phyloP scores from a whole-genome alignment of 2,888 invertebrate species.

The Congeria kusceri region DNA sequence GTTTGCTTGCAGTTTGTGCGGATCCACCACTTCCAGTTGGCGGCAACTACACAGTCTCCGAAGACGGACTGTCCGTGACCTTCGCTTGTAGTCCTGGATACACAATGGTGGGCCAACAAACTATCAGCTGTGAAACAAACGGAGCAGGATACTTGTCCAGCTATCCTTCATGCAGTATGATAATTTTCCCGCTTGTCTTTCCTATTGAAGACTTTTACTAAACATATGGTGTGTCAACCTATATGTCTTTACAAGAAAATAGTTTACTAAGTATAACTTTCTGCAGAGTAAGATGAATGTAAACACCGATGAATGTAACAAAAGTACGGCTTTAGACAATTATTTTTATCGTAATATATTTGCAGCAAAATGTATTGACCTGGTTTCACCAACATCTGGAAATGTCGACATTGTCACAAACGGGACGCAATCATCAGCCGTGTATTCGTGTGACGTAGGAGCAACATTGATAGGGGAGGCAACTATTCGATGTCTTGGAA shows the following conservation, averaged over 20 bases:
- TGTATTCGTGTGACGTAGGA: constrained; percentile 36
- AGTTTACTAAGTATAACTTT: no score
- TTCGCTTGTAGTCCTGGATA: constrained; percentile 31
- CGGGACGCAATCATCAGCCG: constrained; percentile 36
- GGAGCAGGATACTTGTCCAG: constrained; percentile 31
- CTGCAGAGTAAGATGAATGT: no score
- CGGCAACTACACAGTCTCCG: constrained; percentile 18
- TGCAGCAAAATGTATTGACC: background rate
- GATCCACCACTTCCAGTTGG: constrained; percentile 18
- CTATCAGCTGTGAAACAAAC: constrained; percentile 17
- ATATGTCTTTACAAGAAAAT: no score
- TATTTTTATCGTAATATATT: background rate
- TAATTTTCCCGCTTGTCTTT: background rate
- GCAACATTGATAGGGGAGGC: constrained; percentile 22
- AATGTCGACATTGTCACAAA: constrained; percentile 35
- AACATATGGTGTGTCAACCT: background rate
- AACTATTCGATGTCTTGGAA: constrained; percentile 24
- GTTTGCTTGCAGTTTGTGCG: constrained; percentile 29
- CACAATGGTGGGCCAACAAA: constrained; percentile 18
- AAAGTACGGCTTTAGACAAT: background rate
- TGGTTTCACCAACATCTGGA: constrained; percentile 21
- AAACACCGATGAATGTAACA: no score
- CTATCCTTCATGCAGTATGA: constrained; percentile 30
- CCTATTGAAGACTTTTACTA: background rate
- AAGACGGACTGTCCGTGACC: constrained; percentile 13